Conservation (phyloP, 1,140 invertebrate species). For the Coptotermes formosanus region DNA sequence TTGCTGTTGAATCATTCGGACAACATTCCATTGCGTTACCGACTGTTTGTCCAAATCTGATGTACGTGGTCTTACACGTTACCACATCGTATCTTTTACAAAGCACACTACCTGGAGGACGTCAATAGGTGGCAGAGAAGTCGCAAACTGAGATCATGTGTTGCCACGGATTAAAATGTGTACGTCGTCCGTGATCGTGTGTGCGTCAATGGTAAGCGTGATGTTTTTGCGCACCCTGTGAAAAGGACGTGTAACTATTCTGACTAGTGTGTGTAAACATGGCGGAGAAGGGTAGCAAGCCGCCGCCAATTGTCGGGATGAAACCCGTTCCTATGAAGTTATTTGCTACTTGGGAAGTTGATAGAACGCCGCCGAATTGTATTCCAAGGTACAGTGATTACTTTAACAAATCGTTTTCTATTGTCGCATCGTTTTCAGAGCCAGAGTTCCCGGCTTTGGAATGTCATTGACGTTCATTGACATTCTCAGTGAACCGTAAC, state of each 20-base stretch:
- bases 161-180: too few species aligned
- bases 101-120: too few species aligned
- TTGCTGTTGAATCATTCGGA: too few species aligned
- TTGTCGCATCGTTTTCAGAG: background rate
- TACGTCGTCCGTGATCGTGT: too few species aligned
- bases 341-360: conserved; percentile 97
- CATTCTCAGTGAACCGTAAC: conserved; percentile 25
- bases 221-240: background rate
- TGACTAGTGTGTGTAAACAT: conserved; percentile 44
- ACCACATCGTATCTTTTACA: too few species aligned
- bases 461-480: conserved; percentile 31
- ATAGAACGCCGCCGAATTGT: conserved; percentile 93
- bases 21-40: too few species aligned
- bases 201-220: background rate
- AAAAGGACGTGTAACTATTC: background rate
- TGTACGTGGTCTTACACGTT: too few species aligned
- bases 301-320: conserved; percentile 47
- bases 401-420: background rate
- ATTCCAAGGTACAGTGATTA: conserved; percentile 79
- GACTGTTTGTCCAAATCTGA: too few species aligned
- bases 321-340: conserved; percentile 96
- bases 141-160: too few species aligned
- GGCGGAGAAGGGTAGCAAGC: conserved; percentile 51
- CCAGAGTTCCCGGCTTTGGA: background rate
- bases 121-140: too few species aligned